These are phyloP conservation scores for Echinometra lucunter DNA, from an alignment of 53 echinoderm and acorn worm genomes.

Conservation along the genomic window DNA sequence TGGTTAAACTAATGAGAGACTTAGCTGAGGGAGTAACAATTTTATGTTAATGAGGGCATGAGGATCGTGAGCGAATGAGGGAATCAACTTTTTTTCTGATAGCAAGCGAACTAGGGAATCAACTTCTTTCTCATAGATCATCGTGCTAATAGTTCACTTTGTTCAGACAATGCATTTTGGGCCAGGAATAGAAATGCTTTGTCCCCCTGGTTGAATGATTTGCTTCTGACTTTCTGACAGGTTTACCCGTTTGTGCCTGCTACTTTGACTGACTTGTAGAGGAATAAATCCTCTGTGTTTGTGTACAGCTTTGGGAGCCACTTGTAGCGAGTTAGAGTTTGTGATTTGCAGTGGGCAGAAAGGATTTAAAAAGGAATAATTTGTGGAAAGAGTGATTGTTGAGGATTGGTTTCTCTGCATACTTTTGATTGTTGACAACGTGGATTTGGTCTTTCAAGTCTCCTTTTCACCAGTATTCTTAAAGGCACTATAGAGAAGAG, in stretches of 20 bases:
- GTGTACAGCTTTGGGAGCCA: neutral
- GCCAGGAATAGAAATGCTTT: neutral
- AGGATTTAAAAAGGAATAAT: conserved; percentile 48
- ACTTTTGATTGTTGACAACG: conserved; percentile 10
- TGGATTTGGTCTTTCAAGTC: neutral
- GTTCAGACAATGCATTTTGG: conserved; percentile 6
- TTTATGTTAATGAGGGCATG: conserved; percentile 29
- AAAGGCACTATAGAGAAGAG: neutral
- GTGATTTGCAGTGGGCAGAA: conserved; percentile 27
- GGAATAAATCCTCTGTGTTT: conserved; percentile 30
- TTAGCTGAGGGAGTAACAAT: conserved; percentile 12
- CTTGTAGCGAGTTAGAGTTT: neutral
- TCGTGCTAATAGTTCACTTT: conserved; percentile 41
- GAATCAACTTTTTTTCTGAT: no score
- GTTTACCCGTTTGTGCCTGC: conserved; percentile 21
- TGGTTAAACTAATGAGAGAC: conserved; percentile 44
- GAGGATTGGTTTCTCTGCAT: neutral
- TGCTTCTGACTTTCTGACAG: neutral
- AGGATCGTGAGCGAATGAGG: conserved; percentile 10
- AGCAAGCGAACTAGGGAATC: conserved; percentile 2
- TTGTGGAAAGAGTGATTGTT: conserved; percentile 33
- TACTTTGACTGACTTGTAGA: neutral
- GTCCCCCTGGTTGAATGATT: neutral
- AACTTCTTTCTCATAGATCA: conserved; percentile 39
- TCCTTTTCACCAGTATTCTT: neutral